A percentile compares a stretch with the other conserved stretches of the same genome.
phyloP scores from a whole-genome alignment of 2,797 vertebrate genomes.

The Acridotheres tristis region DNA sequence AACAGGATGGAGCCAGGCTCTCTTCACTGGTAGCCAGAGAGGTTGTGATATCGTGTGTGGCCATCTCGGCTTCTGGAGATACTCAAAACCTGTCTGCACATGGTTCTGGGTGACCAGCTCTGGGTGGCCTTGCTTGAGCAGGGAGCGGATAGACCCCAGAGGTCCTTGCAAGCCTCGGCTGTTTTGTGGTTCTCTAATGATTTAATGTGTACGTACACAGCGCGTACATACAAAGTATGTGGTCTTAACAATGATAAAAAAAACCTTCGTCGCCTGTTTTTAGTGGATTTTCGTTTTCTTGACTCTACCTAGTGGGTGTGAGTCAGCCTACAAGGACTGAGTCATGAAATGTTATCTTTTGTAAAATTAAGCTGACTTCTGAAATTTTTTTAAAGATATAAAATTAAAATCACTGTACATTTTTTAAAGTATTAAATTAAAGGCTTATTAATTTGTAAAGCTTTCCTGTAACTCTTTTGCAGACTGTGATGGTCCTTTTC shows the following conservation, averaged over 20 bases:
- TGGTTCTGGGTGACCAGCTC: neutral
- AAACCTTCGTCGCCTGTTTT: accelerated
- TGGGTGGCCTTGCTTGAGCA: neutral
- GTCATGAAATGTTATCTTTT: neutral
- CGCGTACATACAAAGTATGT: accelerated
- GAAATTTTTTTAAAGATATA: neutral
- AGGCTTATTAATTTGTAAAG: neutral
- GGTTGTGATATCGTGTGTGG: neutral
- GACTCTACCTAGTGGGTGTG: neutral
- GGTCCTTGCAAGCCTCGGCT: neutral
- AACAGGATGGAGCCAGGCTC: neutral
- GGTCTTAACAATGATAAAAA: neutral
- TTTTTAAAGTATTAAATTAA: neutral
- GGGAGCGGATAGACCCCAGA: no score
- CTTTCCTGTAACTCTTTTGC: neutral
- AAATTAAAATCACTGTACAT: neutral
- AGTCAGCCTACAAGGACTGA: neutral
- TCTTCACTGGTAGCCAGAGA: neutral
- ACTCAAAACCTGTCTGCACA: neutral
- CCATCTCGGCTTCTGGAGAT: neutral
- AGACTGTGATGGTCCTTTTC: constrained; percentile 82
- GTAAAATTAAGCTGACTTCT: neutral
- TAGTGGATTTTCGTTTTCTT: neutral
- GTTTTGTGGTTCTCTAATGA: neutral
- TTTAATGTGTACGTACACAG: neutral